Percentiles rank a stretch among this genome's conserved stretches.
Evolutionary conservation across 2,888 invertebrate genomes (phyloP).

Genomic region (Eristalinus sepulchralis): DNA sequence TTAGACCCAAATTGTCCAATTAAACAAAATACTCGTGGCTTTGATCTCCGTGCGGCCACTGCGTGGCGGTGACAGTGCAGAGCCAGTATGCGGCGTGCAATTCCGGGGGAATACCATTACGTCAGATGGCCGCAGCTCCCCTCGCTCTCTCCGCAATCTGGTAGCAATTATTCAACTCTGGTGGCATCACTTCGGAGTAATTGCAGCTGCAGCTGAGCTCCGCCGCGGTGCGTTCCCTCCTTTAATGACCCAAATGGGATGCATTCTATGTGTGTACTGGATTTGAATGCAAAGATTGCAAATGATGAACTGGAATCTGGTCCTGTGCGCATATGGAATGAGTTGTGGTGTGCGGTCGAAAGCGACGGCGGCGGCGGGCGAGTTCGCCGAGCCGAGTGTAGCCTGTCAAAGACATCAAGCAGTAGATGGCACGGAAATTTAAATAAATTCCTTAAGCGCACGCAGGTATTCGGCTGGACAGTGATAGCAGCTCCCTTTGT

Average conservation of each 20-base stretch:
- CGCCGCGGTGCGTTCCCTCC: constrained; percentile 20
- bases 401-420: constrained; percentile 66
- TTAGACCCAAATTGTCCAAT: constrained; percentile 70
- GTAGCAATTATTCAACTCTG: constrained; percentile 69
- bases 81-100: constrained; percentile 27
- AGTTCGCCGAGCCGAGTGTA: constrained; percentile 50
- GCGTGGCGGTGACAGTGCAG: constrained; percentile 25
- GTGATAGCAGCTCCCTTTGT: background rate
- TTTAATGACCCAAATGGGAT: constrained; percentile 68
- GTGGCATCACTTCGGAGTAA: constrained; percentile 68
- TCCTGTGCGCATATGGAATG: constrained; percentile 60
- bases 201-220: constrained; percentile 49
- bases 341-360: background rate
- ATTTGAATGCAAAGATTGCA: constrained; percentile 67
- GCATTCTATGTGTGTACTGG: constrained; percentile 32
- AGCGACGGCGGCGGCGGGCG: background rate
- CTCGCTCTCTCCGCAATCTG: constrained; percentile 14
- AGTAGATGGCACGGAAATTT: constrained; percentile 54
- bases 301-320: constrained; percentile 71
- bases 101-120: constrained; percentile 68
- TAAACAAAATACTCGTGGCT: constrained; percentile 68
- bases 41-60: constrained; percentile 57
- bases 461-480: constrained; percentile 33
- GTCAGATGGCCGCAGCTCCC: constrained; percentile 25
- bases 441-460: constrained; percentile 63